Base-by-base conservation (phyloP, 92 coral and sea anemone genomes). In the Actinostola sp. region DNA sequence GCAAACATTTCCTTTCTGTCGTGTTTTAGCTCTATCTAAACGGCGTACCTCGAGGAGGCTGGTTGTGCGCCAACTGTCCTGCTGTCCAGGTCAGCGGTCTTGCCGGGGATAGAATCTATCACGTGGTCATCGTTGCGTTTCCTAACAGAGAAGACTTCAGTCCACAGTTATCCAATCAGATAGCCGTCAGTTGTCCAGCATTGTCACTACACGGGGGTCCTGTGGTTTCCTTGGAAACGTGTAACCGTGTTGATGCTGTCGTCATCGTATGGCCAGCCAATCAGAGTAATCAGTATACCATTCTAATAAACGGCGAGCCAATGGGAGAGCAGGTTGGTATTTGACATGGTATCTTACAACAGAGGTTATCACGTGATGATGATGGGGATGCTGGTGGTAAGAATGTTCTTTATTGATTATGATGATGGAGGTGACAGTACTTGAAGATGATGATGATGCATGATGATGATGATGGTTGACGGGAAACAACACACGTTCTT, bases 151-250 rank as follows among this genome's bases (percentile, higher is more conserved):
- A 83, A 2, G 59, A 78, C 11, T 90, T 64, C 69, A 71, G 66
- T 33, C 97, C 97, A 9, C 97, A 87, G 58, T 70, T 90, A 23
- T 87, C 97, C 16, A 90, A 90, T 61, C 88, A 90, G 73, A 80
- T 83, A 86, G 92, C 87, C 0, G 64, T 86, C 0, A 74, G 64
- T 11, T 90, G 96, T 23, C 89, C 96, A 14, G 49, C 75, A 1
- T 60, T 65, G 29, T 75, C 96, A 27, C 63, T 89, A 0, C 70
- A 81, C 28, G 92, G 97, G 52, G 97, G 89, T 10, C 92, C 92
- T 35, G 81, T 88, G 48, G 84, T 90, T 27, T 90, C 97, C 16
- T 70, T 90, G 27, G 88, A 87, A 61, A 88, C 89, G 10, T 76
- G 92, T 52, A 45, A 69, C 63, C 82, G 82, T 34, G 74, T 84